Conservation (phyloP, 2,888 invertebrate genomes). For the Himalopsyche kuldschensis region DNA sequence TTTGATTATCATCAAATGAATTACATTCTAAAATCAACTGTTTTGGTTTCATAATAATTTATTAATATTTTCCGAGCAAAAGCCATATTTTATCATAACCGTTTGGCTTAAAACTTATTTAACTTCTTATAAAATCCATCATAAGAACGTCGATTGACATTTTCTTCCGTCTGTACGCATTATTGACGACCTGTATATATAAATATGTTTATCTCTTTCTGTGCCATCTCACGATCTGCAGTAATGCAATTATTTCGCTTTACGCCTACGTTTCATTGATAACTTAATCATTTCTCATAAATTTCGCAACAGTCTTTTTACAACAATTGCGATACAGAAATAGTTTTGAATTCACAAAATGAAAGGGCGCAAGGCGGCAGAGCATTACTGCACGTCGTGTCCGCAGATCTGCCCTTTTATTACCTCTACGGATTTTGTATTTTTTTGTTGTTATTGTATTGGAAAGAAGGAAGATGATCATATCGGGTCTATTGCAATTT, state of each 20-base stretch:
- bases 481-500: constrained; percentile 11
- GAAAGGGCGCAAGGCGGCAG: not conserved
- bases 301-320: not conserved
- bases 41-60: too few species aligned
- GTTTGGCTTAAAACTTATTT: too few species aligned
- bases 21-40: too few species aligned
- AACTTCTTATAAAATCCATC: too few species aligned
- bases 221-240: not conserved
- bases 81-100: too few species aligned
- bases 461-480: constrained; percentile 25
- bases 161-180: not conserved
- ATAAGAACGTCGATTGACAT: not conserved
- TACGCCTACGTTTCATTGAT: not conserved
- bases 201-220: not conserved
- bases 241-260: not conserved
- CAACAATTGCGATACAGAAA: not conserved
- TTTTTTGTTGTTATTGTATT: constrained; percentile 10
- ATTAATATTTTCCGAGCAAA: too few species aligned
- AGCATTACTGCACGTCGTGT: not conserved
- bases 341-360: not conserved
- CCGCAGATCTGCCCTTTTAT: constrained; percentile 19
- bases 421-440: constrained; percentile 28
- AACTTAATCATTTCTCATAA: not conserved
- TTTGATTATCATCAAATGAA: too few species aligned
- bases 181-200: not conserved